These are phyloP conservation scores for Xylocampa areola DNA, from an alignment of 2,888 invertebrate species.

Conservation along the genomic window DNA sequence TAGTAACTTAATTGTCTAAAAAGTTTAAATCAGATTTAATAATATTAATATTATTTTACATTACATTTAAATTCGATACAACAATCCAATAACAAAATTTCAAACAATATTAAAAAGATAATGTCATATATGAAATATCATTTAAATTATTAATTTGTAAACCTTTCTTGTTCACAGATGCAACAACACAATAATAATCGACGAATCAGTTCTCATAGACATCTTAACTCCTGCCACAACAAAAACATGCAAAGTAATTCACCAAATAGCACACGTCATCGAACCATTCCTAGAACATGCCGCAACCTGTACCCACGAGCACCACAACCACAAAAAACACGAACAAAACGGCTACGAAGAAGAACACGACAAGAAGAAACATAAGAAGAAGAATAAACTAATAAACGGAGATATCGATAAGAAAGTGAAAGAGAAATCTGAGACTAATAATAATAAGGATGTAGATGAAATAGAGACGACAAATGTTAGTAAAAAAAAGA, in stretches of 20 bases:
- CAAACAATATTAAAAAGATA: no score
- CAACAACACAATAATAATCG: conserved; percentile 58
- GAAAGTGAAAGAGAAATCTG: conserved; percentile 5
- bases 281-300: conserved; percentile 57
- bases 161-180: conserved; percentile 63
- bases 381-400: conserved; percentile 47
- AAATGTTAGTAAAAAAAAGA: conserved; percentile 46
- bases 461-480: conserved; percentile 14
- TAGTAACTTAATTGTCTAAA: no score
- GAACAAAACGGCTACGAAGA: conserved; percentile 53
- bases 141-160: no score
- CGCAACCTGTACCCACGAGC: conserved; percentile 15
- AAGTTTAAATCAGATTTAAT: no score
- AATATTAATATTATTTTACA: no score
- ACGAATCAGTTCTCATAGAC: conserved; percentile 56
- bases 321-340: conserved; percentile 31
- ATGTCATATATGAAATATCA: no score
- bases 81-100: no score
- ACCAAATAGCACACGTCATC: conserved; percentile 68
- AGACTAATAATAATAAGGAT: conserved; percentile 40
- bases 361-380: conserved; percentile 54
- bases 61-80: no score
- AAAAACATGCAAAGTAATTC: conserved; percentile 73
- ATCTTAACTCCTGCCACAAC: conserved; percentile 53
- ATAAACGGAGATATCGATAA: conserved; percentile 28